Evolutionary conservation across 2,888 invertebrate species (phyloP), one percentile per base, ranked within the genome.

Genomic region (Phengaris alcon): DNA sequence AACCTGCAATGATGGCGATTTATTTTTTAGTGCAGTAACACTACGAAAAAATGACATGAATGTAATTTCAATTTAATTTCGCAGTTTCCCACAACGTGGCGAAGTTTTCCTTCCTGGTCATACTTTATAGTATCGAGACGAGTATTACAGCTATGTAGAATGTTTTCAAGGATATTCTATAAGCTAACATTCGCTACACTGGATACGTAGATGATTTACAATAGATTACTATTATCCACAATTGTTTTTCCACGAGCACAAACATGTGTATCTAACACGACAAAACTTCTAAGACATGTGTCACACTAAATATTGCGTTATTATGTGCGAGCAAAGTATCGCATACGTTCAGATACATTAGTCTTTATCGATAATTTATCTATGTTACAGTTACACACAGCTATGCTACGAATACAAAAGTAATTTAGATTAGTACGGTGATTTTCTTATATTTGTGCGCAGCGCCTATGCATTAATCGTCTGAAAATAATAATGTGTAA

Each of bases 401-500:
- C 15, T 59, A 59, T 22, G 3, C 15, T n/a, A 57, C 57, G 59
- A 9, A 22, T 22, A 59, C 59, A 59, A 59, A 59, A 59, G 48
- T 6, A 22, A 44, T 13, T 64, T 22, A 64, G 35, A 64, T 35
- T 64, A 64, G 13, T 64, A 13, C 35, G 35, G 13, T 64, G 44
- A 35, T n/a, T 46, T 68, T 46, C 68, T 13, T 46, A 46, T 69
- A 69, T 8, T 48, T 69, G 48, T 69, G 69, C 68, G 68, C 44
- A 44, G 44, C n/a, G 35, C 4, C n/a, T 22, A 6, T 15, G 22
- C n/a, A 15, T 69, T 48, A 69, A n/a, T 48, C 73, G 73, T 74
- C 77, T 77, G 76, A 74, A 78, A 69, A 69, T 59, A 64, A 35
- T 52, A 52, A 52, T 12, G 35, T 35, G 35, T 35, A 35, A 35